Evolutionary conservation across 2,797 vertebrate species (phyloP).

Genomic region (Phoebastria nigripes): DNA sequence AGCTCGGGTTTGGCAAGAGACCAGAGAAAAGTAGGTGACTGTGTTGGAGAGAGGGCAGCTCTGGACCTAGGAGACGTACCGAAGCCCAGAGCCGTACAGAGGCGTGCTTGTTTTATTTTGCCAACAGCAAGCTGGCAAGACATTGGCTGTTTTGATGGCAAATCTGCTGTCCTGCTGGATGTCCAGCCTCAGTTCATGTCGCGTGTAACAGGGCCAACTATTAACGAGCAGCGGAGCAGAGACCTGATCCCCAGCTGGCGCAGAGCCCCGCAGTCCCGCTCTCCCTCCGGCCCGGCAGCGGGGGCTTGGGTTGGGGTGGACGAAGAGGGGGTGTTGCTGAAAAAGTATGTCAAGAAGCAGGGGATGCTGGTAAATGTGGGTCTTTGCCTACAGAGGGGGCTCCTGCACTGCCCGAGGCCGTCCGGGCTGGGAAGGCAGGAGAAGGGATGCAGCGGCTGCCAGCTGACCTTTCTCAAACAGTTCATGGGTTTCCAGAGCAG

Average conservation of each 20-base stretch:
- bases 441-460: constrained; percentile 55
- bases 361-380: neutral
- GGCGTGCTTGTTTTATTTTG: neutral
- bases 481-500: constrained; percentile 80
- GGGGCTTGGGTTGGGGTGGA: neutral
- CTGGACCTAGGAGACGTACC: neutral
- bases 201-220: rapidly evolving
- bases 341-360: neutral
- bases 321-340: neutral
- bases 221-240: neutral
- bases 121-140: neutral
- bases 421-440: neutral
- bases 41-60: neutral
- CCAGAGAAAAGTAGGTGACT: neutral
- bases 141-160: neutral
- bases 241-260: neutral
- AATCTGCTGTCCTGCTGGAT: neutral
- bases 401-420: constrained; percentile 49
- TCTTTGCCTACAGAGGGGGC: constrained; percentile 76
- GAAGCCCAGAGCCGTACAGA: neutral
- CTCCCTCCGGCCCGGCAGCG: rapidly evolving
- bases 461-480: constrained; percentile 81
- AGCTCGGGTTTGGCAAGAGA: neutral
- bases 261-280: rapidly evolving
- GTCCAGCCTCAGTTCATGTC: rapidly evolving